Evolutionary conservation across 2,888 invertebrate genomes (phyloP), one percentile per base, ranked within the genome.

Genomic region (Marronus borbonicus): DNA sequence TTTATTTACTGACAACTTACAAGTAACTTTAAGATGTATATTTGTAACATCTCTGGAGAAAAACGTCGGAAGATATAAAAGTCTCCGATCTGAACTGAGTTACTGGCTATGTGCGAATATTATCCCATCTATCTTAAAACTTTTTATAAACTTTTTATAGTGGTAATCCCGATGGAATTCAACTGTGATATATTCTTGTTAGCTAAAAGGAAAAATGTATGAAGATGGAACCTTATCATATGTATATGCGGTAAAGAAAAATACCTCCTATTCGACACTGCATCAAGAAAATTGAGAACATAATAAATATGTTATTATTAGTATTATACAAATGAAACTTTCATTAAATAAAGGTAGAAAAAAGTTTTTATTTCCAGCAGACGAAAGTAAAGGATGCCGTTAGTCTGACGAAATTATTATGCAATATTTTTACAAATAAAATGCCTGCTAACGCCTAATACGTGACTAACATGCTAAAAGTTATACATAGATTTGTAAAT

Each of bases 101-200:
- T 60, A 74, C 72, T 58, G 39, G 24, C 72, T 72, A 72, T 72
- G 60, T 60, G 72, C 72, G 72, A 74, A 74, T 74, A 74, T 74
- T 74, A 74, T 74, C 72, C 72, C 72, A 74, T 74, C 72, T 74
- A 74, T 74, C 72, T 74, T 74, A 74, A 74, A 74, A 74, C 60
- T 74, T 74, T 70, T 74, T 74, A 74, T 74, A 74, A 60, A 74
- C 72, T 74, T 74, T 74, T 60, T 74, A 60, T 74, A 74, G 72
- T 74, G 72, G 72, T 74, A 74, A 74, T 74, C 72, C 39, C 72
- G 1, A 39, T 14, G 62, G 72, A 62, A 74, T 74, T 74, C 60
- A 74, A 49, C 60, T 62, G 72, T 62, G 72, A 74, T 74, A 74
- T 74, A 74, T 74, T 24, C 72, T 72, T 17, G 58, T 72, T 74